phyloP scores from a whole-genome alignment of 2,797 vertebrate species.

The Octomys mimax region DNA sequence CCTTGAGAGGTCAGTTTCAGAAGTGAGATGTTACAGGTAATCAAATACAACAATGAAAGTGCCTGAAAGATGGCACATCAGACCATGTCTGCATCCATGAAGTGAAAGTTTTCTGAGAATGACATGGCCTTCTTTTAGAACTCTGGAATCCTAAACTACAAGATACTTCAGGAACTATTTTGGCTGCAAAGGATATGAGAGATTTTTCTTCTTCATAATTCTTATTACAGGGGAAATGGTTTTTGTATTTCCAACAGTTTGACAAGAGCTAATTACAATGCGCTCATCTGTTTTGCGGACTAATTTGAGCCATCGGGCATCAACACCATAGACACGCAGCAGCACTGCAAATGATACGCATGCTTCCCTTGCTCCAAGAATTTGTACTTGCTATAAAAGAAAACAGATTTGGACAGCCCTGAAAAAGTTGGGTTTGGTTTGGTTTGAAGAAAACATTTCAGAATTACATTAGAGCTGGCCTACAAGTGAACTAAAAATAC shows the following conservation, averaged over 20 bases:
- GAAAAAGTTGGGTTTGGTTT: slow-evolving; percentile 79
- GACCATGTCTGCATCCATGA: slow-evolving; percentile 47
- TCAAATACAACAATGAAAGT: slow-evolving; percentile 47
- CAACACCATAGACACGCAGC: slow-evolving; percentile 81
- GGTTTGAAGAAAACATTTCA: slow-evolving; percentile 84
- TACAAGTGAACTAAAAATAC: slow-evolving; percentile 86
- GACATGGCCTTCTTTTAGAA: slow-evolving; percentile 80
- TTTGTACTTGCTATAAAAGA: slow-evolving; percentile 80
- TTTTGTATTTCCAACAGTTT: slow-evolving; percentile 84
- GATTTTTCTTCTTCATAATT: slow-evolving; percentile 76
- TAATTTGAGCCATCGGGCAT: slow-evolving; percentile 80
- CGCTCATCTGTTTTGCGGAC: slow-evolving; percentile 79
- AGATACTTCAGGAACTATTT: slow-evolving; percentile 81
- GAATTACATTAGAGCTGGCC: slow-evolving; percentile 84
- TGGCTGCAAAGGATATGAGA: slow-evolving; percentile 76
- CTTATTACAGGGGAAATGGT: slow-evolving; percentile 81
- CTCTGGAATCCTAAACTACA: slow-evolving; percentile 79
- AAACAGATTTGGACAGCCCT: slow-evolving; percentile 83
- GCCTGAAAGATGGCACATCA: slow-evolving; percentile 48
- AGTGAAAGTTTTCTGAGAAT: slow-evolving; percentile 69
- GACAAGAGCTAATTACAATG: slow-evolving; percentile 85
- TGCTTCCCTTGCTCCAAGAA: slow-evolving; percentile 77
- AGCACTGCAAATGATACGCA: slow-evolving; percentile 73
- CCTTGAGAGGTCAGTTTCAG: slow-evolving; percentile 58
- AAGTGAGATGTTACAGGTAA: slow-evolving; percentile 58